Conservation (phyloP, 2,888 invertebrate genomes). For the Notodonta dromedarius region DNA sequence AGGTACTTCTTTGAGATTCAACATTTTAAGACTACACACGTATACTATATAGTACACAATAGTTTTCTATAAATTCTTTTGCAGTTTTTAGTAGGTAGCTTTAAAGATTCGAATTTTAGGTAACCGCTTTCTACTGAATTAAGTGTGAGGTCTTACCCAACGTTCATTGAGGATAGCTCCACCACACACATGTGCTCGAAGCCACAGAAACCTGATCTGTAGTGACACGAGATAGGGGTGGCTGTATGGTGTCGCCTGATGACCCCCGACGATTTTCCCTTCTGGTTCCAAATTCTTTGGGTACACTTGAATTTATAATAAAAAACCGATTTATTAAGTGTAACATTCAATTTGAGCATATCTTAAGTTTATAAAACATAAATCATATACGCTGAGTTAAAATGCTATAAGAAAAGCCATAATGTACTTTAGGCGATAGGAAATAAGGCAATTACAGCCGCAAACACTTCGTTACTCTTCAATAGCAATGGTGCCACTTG, state of each 20-base stretch:
- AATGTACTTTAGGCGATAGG: background rate
- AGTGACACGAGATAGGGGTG: constrained; percentile 77
- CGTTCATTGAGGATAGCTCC: constrained; percentile 69
- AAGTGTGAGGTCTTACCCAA: constrained; percentile 59
- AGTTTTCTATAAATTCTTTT: background rate
- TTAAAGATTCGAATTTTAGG: too few species aligned
- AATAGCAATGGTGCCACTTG: too few species aligned
- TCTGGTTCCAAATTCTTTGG: constrained; percentile 21
- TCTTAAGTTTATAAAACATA: too few species aligned
- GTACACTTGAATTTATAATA: constrained; percentile 15
- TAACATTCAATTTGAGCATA: too few species aligned
- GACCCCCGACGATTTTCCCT: constrained; percentile 67
- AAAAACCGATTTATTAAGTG: too few species aligned
- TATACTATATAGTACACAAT: too few species aligned
- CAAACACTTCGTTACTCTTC: too few species aligned
- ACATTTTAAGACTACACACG: too few species aligned
- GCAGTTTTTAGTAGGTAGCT: constrained; percentile 1
- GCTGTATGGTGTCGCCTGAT: constrained; percentile 65
- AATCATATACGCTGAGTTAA: too few species aligned
- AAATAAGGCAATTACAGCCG: too few species aligned
- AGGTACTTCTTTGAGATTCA: too few species aligned
- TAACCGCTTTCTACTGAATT: background rate
- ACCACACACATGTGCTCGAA: constrained; percentile 69
- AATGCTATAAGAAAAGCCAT: too few species aligned
- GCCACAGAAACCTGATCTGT: constrained; percentile 67